These are phyloP conservation scores for Sminthopsis crassicaudata DNA, from an alignment of 2,113 vertebrate genomes.

Conservation along the genomic window DNA sequence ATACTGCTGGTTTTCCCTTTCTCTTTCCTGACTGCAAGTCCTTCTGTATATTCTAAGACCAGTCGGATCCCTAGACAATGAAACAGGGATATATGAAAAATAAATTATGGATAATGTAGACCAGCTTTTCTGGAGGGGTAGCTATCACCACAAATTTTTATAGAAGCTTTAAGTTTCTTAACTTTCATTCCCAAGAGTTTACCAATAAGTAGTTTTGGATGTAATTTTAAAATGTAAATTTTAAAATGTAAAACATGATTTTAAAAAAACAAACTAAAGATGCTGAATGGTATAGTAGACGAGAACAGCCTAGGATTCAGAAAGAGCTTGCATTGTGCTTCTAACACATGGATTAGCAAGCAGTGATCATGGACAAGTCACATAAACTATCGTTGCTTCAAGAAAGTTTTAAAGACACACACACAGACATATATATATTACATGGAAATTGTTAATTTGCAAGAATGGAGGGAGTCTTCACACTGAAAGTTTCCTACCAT, in stretches of 20 bases:
- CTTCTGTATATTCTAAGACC: not conserved
- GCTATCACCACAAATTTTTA: not conserved
- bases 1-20: not conserved
- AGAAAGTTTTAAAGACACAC: not conserved
- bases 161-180: not conserved
- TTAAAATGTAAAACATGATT: too few relatives aligned
- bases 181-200: slow-evolving; percentile 30
- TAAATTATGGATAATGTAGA: not conserved
- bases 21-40: not conserved
- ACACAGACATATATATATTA: too few relatives aligned
- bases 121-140: not conserved
- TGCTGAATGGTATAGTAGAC: not conserved
- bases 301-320: not conserved
- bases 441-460: not conserved
- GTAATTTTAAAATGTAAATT: not conserved
- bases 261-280: not conserved
- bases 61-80: not conserved
- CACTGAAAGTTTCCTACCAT: not conserved
- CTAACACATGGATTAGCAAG: not conserved
- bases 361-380: not conserved
- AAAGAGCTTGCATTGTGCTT: not conserved
- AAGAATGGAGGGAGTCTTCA: not conserved
- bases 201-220: slow-evolving; percentile 19
- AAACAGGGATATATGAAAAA: not conserved
- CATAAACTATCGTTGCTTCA: not conserved